Evolutionary conservation across 2,888 invertebrate genomes (phyloP).

Genomic region (Phyto melanocephala): DNA sequence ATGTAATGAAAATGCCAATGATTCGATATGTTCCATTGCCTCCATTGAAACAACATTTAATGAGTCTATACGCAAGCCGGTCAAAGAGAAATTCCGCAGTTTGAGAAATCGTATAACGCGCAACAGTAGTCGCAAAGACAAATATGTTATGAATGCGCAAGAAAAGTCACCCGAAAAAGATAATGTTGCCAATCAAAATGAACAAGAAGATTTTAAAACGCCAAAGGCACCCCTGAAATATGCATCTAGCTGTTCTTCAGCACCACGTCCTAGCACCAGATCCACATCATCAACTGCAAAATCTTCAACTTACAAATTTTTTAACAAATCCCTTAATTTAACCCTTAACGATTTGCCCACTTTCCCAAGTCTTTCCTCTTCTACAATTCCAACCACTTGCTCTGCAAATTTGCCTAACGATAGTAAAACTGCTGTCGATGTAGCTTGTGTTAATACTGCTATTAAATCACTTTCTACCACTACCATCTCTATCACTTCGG

Average conservation of each 20-base stretch:
- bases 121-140: constrained; percentile 69
- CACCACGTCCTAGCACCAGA: constrained; percentile 47
- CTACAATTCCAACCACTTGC: constrained; percentile 35
- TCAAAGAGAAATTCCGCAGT: constrained; percentile 76
- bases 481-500: constrained; percentile 62
- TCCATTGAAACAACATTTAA: constrained; percentile 76
- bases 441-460: constrained; percentile 35
- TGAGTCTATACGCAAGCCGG: constrained; percentile 76
- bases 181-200: constrained; percentile 51
- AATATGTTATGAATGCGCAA: constrained; percentile 46
- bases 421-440: constrained; percentile 39
- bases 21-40: constrained; percentile 75
- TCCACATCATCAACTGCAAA: constrained; percentile 29
- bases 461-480: constrained; percentile 65
- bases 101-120: constrained; percentile 76
- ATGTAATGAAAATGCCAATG: constrained; percentile 69
- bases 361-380: constrained; percentile 28
- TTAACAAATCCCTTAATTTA: constrained; percentile 60
- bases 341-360: constrained; percentile 37
- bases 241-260: constrained; percentile 57
- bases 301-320: constrained; percentile 54
- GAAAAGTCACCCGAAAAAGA: constrained; percentile 52
- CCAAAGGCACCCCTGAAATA: constrained; percentile 74
- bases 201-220: constrained; percentile 75
- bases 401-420: constrained; percentile 45